A percentile compares a stretch with the other conserved stretches of the same genome.
Evolutionary conservation across 2,888 invertebrate species (phyloP).

Genomic region (Mechanitis mazaeus): DNA sequence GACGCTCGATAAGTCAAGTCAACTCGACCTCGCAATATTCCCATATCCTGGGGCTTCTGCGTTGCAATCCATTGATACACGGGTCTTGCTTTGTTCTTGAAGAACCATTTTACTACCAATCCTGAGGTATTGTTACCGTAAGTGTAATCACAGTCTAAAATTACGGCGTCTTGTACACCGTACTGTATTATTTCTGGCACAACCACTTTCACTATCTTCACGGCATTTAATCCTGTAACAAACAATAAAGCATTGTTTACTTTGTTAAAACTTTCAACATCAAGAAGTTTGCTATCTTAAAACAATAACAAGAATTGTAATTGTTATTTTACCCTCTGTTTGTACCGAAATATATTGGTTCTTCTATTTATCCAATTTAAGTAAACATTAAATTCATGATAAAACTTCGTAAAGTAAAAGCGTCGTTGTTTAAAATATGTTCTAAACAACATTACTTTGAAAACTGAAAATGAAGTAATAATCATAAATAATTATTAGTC

Average conservation of each 20-base stretch:
- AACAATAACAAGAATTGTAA: constrained; percentile 19
- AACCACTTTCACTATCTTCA: constrained; percentile 78
- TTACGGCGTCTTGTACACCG: constrained; percentile 77
- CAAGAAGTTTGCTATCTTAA: constrained; percentile 14
- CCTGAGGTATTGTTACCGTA: constrained; percentile 79
- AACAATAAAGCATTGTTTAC: constrained; percentile 34
- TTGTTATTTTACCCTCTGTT: constrained; percentile 8
- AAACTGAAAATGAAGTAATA: too few relatives aligned
- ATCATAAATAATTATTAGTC: too few relatives aligned
- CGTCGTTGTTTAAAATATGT: not conserved
- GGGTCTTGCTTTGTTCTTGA: constrained; percentile 79
- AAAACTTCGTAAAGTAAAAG: not conserved
- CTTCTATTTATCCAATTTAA: not conserved
- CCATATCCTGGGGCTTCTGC: constrained; percentile 80
- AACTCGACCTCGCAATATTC: constrained; percentile 71
- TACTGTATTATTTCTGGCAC: constrained; percentile 80
- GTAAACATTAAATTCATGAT: not conserved
- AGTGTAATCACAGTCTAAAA: constrained; percentile 85
- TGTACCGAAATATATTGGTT: constrained; percentile 3
- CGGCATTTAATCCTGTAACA: constrained; percentile 75
- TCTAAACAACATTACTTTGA: too few relatives aligned
- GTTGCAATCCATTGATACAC: constrained; percentile 89
- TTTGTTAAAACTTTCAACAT: constrained; percentile 18
- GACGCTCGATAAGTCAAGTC: constrained; percentile 82
- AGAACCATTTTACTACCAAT: constrained; percentile 87